Conservation (phyloP, 2,888 invertebrate genomes). For the Patella caerulea region DNA sequence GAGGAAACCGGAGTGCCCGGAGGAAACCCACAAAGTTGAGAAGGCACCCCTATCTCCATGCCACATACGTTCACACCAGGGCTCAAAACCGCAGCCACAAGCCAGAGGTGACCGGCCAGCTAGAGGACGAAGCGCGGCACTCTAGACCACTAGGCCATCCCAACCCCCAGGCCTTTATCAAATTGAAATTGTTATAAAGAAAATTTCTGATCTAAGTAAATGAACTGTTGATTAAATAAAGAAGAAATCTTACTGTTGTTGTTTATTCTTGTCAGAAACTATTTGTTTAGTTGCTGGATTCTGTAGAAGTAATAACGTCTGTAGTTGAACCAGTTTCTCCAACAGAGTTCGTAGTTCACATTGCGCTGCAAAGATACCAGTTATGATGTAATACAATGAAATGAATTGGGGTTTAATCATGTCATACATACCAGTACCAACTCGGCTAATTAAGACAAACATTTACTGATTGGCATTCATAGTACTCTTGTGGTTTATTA, state of each 20-base stretch:
- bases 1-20: no score
- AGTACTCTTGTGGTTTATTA: neutral
- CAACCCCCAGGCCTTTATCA: no score
- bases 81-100: no score
- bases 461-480: neutral
- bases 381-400: neutral
- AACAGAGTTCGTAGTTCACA: slow-evolving; percentile 77
- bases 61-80: no score
- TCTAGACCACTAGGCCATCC: no score
- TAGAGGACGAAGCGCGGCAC: no score
- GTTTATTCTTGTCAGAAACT: slow-evolving; percentile 25
- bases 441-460: neutral
- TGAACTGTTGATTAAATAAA: neutral
- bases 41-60: no score
- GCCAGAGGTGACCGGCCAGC: no score
- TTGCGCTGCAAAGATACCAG: slow-evolving; percentile 72
- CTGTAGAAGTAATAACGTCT: slow-evolving; percentile 72
- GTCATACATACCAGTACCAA: neutral
- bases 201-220: no score
- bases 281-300: slow-evolving; percentile 80
- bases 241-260: neutral
- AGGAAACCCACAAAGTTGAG: no score
- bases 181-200: no score
- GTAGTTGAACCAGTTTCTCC: slow-evolving; percentile 75
- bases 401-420: neutral